Evolutionary conservation across 2,797 vertebrate species (phyloP), one percentile per base, ranked within the genome.

Genomic region (Thalassophryne amazonica): DNA sequence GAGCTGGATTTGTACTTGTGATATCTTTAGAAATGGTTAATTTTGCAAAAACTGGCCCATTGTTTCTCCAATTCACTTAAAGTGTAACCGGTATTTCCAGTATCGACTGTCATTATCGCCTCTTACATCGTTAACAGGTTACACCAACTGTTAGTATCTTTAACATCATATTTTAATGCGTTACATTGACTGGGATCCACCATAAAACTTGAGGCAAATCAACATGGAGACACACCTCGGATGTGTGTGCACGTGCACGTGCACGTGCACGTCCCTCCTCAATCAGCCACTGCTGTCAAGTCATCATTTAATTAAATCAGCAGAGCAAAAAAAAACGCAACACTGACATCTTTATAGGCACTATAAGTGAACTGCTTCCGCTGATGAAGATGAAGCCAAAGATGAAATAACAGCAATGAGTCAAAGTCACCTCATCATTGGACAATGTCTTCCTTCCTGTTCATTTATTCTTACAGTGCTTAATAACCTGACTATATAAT

Each of bases 251-350:
- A 3, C 18, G 18, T 17, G 16, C 35, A 25, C 13, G 49, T 7
- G 37, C 4, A 2, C 18, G n/a, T n/a, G n/a, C 4, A 6, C 41
- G 38, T 11, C 12, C 33, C 40, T 45, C 47, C 57, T 52, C 19
- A 56, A 20, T 32, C 31, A 40, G 46, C 34, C 22, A 17, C 24
- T 4, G 27, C 42, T 20, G 42, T 39, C 69, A 60, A 73, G 45
- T 24, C 28, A 73, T 63, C 55, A 59, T 16, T 52, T 48, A 35
- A 78, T 69, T 52, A 56, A 59, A 75, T 67, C 29, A 65, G 57
- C n/a, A 2, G 61, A 8, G 9, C 39, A 29, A 28, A 18, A 43
- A 38, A 20, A 41, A 52, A 40, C 70, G 45, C 38, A 19, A 59
- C 55, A 1, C 66, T 19, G 39, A 48, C 28, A 13, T 49, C 41